These are phyloP conservation scores for Dyspetes luteomarginatus DNA, from an alignment of 2,888 invertebrate genomes.

Conservation along the genomic window DNA sequence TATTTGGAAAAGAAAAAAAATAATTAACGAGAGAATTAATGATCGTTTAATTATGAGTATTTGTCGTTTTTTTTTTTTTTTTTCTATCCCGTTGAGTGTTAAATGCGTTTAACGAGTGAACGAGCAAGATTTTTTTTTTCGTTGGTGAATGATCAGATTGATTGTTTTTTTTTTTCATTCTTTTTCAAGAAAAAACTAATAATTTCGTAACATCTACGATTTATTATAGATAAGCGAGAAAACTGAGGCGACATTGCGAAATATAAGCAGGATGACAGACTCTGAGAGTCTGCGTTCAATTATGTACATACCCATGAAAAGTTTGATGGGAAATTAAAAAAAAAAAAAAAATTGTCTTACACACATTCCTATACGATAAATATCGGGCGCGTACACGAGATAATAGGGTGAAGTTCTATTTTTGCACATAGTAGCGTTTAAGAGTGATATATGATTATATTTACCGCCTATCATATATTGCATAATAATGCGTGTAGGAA, in stretches of 20 bases:
- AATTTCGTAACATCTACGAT: neutral
- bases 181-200: neutral
- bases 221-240: neutral
- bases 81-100: slow-evolving; percentile 14
- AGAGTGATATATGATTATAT: slow-evolving; percentile 72
- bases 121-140: neutral
- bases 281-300: slow-evolving; percentile 14
- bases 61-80: no score
- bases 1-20: no score
- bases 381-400: slow-evolving; percentile 71
- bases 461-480: slow-evolving; percentile 64
- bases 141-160: no score
- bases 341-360: slow-evolving; percentile 59
- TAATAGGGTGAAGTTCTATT: slow-evolving; percentile 73
- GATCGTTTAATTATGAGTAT: no score
- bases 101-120: slow-evolving; percentile 4
- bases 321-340: slow-evolving; percentile 48
- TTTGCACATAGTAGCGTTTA: slow-evolving; percentile 75
- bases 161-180: no score
- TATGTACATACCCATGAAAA: slow-evolving; percentile 49
- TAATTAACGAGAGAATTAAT: no score
- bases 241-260: neutral
- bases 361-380: slow-evolving; percentile 74
- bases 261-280: neutral
- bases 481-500: slow-evolving; percentile 74